Evolutionary conservation across 2,888 invertebrate species (phyloP).

Genomic region (Disparrhopalites patrizii): DNA sequence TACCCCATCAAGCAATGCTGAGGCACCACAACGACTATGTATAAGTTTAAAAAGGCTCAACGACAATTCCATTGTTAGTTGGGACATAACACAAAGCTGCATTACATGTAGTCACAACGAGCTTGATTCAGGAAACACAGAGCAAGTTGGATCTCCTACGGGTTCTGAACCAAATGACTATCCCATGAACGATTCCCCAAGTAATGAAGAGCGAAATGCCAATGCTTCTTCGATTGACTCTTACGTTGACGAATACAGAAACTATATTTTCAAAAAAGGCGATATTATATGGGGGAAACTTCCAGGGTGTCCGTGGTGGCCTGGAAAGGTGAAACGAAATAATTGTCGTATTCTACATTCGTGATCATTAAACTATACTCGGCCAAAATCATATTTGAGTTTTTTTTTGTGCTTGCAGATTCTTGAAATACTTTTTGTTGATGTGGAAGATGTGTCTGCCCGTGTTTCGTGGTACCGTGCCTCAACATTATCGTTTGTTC

Average conservation of each 20-base stretch:
- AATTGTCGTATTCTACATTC: background rate
- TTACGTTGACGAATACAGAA: conserved; percentile 32
- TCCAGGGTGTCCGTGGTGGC: conserved; percentile 86
- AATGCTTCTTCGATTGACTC: conserved; percentile 30
- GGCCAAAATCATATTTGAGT: background rate
- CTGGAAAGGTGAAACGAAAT: conserved; percentile 61
- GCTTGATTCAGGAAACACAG: conserved; percentile 21
- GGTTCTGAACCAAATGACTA: conserved; percentile 23
- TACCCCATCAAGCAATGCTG: background rate
- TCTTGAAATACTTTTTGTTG: conserved; percentile 31
- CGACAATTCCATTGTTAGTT: conserved; percentile 62
- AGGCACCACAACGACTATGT: conserved; percentile 63
- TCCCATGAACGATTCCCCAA: conserved; percentile 32
- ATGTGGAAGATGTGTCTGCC: conserved; percentile 32
- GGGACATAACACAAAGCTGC: conserved; percentile 50
- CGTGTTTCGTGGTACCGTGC: conserved; percentile 43
- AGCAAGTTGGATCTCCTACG: conserved; percentile 18
- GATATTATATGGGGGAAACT: conserved; percentile 87
- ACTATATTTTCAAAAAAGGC: conserved; percentile 53
- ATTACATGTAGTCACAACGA: conserved; percentile 27
- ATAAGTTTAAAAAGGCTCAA: conserved; percentile 70
- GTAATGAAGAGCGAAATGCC: conserved; percentile 17
- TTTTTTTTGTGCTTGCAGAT: conserved; percentile 32
- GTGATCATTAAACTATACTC: background rate
- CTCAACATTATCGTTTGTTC: conserved; percentile 33